phyloP scores from a whole-genome alignment of 1,140 invertebrate species.

The Drosophila bifasciata region DNA sequence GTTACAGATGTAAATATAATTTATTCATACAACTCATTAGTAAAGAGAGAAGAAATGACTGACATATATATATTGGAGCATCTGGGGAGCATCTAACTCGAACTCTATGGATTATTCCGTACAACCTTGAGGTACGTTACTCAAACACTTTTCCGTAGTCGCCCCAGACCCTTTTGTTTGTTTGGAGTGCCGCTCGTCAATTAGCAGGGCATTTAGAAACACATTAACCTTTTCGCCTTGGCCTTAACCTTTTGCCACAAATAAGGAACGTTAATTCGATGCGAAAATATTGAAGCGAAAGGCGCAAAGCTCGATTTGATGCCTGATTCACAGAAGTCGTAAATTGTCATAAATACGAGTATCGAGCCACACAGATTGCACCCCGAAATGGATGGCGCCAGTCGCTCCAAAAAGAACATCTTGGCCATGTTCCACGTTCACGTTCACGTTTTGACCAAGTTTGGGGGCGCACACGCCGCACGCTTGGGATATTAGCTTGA shows the following conservation, averaged over 20 bases:
- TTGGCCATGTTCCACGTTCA: not conserved
- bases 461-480: slow-evolving; percentile 36
- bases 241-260: slow-evolving; percentile 64
- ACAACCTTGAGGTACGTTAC: too few relatives aligned
- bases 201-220: slow-evolving; percentile 74
- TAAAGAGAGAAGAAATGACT: too few relatives aligned
- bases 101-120: not conserved
- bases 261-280: slow-evolving; percentile 63
- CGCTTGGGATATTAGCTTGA: not conserved
- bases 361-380: slow-evolving; percentile 12
- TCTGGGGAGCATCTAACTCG: not conserved
- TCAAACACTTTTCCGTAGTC: not conserved
- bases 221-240: slow-evolving; percentile 72
- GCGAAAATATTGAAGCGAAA: slow-evolving; percentile 58
- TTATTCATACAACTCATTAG: too few relatives aligned
- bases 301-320: slow-evolving; percentile 45
- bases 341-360: slow-evolving; percentile 64
- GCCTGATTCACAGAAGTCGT: slow-evolving; percentile 58
- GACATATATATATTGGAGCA: too few relatives aligned
- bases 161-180: slow-evolving; percentile 32
- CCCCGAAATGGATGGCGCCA: slow-evolving; percentile 32
- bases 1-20: too few relatives aligned
- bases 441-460: slow-evolving; percentile 37
- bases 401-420: slow-evolving; percentile 24
- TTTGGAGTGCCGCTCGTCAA: slow-evolving; percentile 45